Conservation (phyloP, 2,113 vertebrate genomes). For the Odontesthes bonariensis region DNA sequence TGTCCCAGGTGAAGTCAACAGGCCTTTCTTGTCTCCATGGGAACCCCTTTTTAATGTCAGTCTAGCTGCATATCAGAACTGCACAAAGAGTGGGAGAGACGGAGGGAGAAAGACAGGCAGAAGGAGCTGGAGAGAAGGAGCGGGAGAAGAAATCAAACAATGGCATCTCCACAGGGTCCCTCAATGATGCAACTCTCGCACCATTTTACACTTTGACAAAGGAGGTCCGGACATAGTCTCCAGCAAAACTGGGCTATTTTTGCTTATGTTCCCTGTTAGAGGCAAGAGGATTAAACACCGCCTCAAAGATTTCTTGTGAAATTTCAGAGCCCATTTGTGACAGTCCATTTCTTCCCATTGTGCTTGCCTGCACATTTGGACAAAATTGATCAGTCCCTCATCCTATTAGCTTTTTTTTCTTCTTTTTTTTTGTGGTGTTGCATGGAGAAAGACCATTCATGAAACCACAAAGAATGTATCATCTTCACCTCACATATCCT, state of each 20-base stretch:
- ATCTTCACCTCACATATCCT: slow-evolving; percentile 6
- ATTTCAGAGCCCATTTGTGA: slow-evolving; percentile 66
- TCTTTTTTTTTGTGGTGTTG: slow-evolving; percentile 18
- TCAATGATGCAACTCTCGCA: slow-evolving; percentile 73
- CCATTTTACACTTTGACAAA: slow-evolving; percentile 78
- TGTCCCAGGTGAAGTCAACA: slow-evolving; percentile 73
- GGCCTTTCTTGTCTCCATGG: slow-evolving; percentile 83
- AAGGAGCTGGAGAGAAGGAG: slow-evolving; percentile 60
- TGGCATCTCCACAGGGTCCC: slow-evolving; percentile 74
- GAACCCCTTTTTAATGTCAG: slow-evolving; percentile 84
- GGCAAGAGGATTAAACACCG: slow-evolving; percentile 57
- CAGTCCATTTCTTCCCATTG: slow-evolving; percentile 67
- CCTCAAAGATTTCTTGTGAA: slow-evolving; percentile 66
- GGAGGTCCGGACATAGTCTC: slow-evolving; percentile 71
- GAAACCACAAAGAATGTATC: slow-evolving; percentile 20
- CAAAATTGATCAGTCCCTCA: slow-evolving; percentile 56
- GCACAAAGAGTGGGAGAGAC: slow-evolving; percentile 71
- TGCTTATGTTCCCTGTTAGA: slow-evolving; percentile 65
- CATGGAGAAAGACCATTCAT: slow-evolving; percentile 6
- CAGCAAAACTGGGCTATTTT: slow-evolving; percentile 66
- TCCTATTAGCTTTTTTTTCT: slow-evolving; percentile 45
- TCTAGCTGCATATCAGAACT: slow-evolving; percentile 83
- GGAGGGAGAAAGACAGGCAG: slow-evolving; percentile 59
- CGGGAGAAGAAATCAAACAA: slow-evolving; percentile 75
- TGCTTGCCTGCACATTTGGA: slow-evolving; percentile 56